A percentile compares a stretch with the other conserved stretches of the same genome.
Evolutionary conservation across 1,140 invertebrate species (phyloP).

Genomic region (Drosophila leontia): DNA sequence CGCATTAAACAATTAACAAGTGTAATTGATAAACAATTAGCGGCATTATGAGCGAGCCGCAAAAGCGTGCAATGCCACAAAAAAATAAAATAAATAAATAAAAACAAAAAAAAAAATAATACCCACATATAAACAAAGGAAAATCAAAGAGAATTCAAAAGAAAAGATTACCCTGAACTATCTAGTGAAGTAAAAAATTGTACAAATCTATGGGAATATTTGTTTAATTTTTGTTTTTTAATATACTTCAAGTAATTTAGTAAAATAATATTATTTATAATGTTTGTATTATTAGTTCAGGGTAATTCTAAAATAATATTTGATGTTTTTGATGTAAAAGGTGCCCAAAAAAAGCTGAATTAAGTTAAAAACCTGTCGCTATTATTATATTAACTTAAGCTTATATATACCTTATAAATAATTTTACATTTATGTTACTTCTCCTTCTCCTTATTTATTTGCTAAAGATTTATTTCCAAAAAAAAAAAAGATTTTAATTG

Average conservation of each 20-base stretch:
- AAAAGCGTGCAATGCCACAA: slow-evolving; percentile 1
- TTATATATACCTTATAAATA: neutral
- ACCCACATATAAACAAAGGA: slow-evolving; percentile 17
- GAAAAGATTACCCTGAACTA: neutral
- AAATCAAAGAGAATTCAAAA: neutral
- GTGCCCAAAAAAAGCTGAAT: too few species aligned
- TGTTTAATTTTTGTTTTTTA: neutral
- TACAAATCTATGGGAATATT: neutral
- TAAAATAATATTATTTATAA: too few species aligned
- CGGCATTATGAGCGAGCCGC: slow-evolving; percentile 46
- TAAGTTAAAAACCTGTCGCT: neutral
- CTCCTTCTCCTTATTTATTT: neutral
- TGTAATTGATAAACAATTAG: slow-evolving; percentile 81
- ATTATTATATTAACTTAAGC: neutral
- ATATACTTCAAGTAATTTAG: neutral
- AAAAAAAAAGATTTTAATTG: neutral
- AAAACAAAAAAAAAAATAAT: neutral
- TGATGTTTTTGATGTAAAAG: too few species aligned
- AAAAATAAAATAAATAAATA: slow-evolving; percentile 1
- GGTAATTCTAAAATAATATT: too few species aligned
- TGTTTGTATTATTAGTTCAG: too few species aligned
- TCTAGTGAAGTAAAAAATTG: neutral
- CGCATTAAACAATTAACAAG: slow-evolving; percentile 78
- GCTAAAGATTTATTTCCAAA: neutral
- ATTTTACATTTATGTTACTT: neutral